Evolutionary conservation across 2,113 vertebrate species (phyloP).

Genomic region (Tachysurus fulvidraco): DNA sequence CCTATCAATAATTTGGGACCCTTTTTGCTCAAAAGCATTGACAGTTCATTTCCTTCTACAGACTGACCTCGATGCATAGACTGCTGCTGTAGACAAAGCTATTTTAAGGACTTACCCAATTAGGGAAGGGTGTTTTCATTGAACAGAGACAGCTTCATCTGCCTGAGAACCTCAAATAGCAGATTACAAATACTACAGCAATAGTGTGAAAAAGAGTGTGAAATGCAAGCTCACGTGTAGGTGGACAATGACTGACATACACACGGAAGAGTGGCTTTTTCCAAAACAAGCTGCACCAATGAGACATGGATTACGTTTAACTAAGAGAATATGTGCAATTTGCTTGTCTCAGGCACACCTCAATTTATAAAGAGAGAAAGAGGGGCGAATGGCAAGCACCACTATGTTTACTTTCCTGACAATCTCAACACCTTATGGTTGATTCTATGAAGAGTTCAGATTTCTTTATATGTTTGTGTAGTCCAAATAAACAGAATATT

Average conservation of each 20-base stretch:
- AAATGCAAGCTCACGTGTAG: background rate
- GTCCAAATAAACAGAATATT: background rate
- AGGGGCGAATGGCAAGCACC: background rate
- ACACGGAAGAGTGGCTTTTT: background rate
- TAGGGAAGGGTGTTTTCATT: conserved; percentile 54
- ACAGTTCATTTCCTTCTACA: conserved; percentile 36
- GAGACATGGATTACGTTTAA: background rate
- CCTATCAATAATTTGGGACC: too few species aligned
- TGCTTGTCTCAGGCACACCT: background rate
- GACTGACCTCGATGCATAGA: conserved; percentile 34
- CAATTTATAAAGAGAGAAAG: background rate
- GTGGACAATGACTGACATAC: background rate
- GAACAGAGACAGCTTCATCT: conserved; percentile 48
- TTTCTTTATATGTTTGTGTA: background rate
- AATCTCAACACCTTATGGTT: background rate
- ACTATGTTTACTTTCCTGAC: background rate
- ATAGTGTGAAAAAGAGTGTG: background rate
- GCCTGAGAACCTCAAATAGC: background rate
- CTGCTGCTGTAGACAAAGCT: conserved; percentile 64
- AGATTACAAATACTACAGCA: background rate
- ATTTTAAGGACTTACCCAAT: conserved; percentile 68
- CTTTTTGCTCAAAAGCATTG: background rate
- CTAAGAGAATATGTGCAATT: background rate
- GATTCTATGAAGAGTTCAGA: background rate
- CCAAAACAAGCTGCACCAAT: background rate